A percentile compares a stretch with the other conserved stretches of the same genome.
phyloP scores from a whole-genome alignment of 2,888 invertebrate species.

The Neelides folsomi region DNA sequence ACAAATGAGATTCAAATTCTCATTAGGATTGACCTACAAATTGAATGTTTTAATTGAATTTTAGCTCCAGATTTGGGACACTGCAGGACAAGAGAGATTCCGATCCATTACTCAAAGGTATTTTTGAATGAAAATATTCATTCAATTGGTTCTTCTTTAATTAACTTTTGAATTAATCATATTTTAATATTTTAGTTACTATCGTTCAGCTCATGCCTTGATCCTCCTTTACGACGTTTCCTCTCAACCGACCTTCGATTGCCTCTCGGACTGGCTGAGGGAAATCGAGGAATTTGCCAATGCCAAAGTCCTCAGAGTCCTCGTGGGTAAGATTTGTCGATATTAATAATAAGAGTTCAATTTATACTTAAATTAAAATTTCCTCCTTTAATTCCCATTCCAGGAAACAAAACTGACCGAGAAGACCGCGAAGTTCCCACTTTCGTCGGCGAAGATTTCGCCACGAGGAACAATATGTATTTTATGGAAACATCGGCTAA shows the following conservation, averaged over 20 bases:
- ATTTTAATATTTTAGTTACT: too few relatives aligned
- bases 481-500: constrained; percentile 96
- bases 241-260: constrained; percentile 94
- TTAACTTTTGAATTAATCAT: too few relatives aligned
- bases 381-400: background rate
- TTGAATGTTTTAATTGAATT: too few relatives aligned
- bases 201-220: constrained; percentile 89
- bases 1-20: too few relatives aligned
- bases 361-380: background rate
- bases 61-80: constrained; percentile 97
- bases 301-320: constrained; percentile 79
- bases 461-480: constrained; percentile 90
- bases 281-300: constrained; percentile 97
- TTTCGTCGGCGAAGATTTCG: constrained; percentile 89
- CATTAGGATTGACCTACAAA: too few relatives aligned
- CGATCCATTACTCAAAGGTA: too few relatives aligned
- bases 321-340: constrained; percentile 71
- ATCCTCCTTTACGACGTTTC: constrained; percentile 95
- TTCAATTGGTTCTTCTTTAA: too few relatives aligned
- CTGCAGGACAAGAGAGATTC: constrained; percentile 54
- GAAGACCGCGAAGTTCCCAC: constrained; percentile 91
- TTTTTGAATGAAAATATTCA: too few relatives aligned
- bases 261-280: constrained; percentile 87
- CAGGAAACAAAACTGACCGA: constrained; percentile 92
- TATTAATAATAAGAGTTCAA: too few relatives aligned